These are phyloP conservation scores for Brotula barbata DNA, from an alignment of 2,797 vertebrate genomes.

Conservation along the genomic window DNA sequence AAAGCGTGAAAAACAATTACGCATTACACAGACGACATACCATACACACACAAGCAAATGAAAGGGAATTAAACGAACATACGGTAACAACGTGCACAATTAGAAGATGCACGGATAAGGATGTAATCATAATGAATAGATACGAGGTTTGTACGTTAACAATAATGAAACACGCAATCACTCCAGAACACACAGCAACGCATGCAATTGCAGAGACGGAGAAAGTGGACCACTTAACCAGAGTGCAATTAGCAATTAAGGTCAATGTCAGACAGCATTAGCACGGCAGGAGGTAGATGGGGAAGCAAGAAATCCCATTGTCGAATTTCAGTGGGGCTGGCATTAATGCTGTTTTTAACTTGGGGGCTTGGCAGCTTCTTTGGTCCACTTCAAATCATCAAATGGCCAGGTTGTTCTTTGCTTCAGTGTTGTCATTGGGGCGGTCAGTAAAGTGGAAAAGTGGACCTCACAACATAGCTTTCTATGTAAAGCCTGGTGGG, in stretches of 20 bases:
- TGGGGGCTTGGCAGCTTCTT: conserved; percentile 4
- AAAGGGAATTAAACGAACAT: neutral
- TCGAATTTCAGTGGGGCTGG: conserved; percentile 14
- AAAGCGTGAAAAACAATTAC: too few relatives aligned
- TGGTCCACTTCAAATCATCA: neutral
- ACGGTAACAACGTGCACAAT: neutral
- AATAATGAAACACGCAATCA: neutral
- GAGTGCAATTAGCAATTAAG: conserved; percentile 32
- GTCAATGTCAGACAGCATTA: conserved; percentile 43
- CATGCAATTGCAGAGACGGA: conserved; percentile 9
- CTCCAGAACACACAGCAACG: neutral
- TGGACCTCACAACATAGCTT: conserved; percentile 23
- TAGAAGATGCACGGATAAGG: neutral
- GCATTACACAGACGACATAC: neutral
- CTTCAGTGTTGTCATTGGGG: conserved; percentile 18
- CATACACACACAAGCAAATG: neutral
- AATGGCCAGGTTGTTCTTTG: conserved; percentile 9
- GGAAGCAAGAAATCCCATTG: conserved; percentile 14
- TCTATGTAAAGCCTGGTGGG: conserved; percentile 48
- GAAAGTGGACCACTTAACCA: conserved; percentile 19
- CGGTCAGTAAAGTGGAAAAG: conserved; percentile 13
- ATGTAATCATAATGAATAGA: neutral
- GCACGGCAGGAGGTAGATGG: conserved; percentile 29
- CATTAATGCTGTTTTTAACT: conserved; percentile 1
- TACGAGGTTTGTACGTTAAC: neutral